Percentiles rank a stretch among this genome's conserved stretches.
phyloP scores from a whole-genome alignment of 2,888 invertebrate genomes.

The Ellobium chinense region DNA sequence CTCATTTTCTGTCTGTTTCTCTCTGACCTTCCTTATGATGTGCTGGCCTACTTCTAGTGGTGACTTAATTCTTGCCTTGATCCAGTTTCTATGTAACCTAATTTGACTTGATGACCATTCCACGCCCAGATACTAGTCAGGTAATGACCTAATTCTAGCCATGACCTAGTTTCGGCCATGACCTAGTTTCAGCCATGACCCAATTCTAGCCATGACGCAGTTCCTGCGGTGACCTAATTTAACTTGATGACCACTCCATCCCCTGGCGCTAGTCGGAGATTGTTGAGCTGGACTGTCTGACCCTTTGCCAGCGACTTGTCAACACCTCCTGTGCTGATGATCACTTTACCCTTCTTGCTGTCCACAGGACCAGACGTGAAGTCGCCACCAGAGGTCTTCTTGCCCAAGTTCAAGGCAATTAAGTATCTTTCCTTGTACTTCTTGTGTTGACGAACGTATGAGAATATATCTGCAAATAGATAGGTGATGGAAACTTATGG shows the following conservation, averaged over 20 bases:
- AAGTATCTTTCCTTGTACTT: slow-evolving; percentile 21
- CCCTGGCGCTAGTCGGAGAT: background rate
- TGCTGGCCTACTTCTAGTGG: too few relatives aligned
- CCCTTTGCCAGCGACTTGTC: background rate
- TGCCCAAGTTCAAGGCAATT: slow-evolving; percentile 32
- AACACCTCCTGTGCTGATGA: slow-evolving; percentile 23
- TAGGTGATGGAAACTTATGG: background rate
- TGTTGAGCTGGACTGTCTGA: background rate
- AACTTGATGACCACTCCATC: slow-evolving; percentile 3
- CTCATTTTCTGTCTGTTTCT: too few relatives aligned
- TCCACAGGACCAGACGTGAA: slow-evolving; percentile 21
- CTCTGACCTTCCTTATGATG: too few relatives aligned
- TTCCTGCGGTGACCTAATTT: background rate
- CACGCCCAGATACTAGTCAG: background rate
- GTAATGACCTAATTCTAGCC: background rate
- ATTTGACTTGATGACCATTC: background rate
- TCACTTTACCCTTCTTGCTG: slow-evolving; percentile 23
- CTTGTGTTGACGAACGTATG: background rate
- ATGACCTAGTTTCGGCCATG: background rate
- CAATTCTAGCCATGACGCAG: background rate
- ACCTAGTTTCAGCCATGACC: background rate
- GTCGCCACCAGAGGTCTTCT: slow-evolving; percentile 12
- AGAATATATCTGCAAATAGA: background rate
- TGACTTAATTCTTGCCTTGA: too few relatives aligned
- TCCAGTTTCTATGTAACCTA: too few relatives aligned